Base-by-base conservation (phyloP, 2,113 vertebrate species). In the Mesitornis unicolor region DNA sequence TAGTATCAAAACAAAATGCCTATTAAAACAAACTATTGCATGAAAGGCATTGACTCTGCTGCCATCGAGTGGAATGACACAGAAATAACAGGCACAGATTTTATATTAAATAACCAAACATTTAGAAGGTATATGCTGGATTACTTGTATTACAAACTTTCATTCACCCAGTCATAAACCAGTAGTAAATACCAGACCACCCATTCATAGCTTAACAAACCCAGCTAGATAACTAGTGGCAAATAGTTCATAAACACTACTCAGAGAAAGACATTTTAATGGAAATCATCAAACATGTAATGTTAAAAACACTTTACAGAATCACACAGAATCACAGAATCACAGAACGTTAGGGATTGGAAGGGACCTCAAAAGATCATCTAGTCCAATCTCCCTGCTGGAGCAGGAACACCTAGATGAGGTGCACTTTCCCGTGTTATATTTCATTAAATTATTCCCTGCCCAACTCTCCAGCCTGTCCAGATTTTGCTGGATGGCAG, bases 41-140 rank as follows among this genome's bases (percentile, higher is more conserved):
- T 19, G n/a, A 11, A 9, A 5, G 47, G 13, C 40, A 0, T 33
- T 85, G 54, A 63, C 76, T 95, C 24, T 96, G 80, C 92, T 96
- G 93, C 95, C 95, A 84, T 92, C 93, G 71, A 25, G 91, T 92
- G 92, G 86, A 87, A 45, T 16, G 24, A 83, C 18, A 25, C 13
- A 43, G 43, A 89, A 84, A 76, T 71, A 81, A 48, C 53, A 78
- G 65, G 22, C 53, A 38, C n/a, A 35, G 28, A 36, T 53, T 65
- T 75, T 47, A 5, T 7, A 36, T 69, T 54, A 40, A 65, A 74
- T 11, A 26, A 42, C 20, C 18, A 59, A 83, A 42, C n/a, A 31
- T 54, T 83, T 51, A 42, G 22, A 73, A 89, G 13, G 9, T n/a
- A 17, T 33, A 13, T 47, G 12, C 13, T 36, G 33, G 13, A 82